phyloP scores from a whole-genome alignment of 1,140 invertebrate species.

The Nautilus pompilius region DNA sequence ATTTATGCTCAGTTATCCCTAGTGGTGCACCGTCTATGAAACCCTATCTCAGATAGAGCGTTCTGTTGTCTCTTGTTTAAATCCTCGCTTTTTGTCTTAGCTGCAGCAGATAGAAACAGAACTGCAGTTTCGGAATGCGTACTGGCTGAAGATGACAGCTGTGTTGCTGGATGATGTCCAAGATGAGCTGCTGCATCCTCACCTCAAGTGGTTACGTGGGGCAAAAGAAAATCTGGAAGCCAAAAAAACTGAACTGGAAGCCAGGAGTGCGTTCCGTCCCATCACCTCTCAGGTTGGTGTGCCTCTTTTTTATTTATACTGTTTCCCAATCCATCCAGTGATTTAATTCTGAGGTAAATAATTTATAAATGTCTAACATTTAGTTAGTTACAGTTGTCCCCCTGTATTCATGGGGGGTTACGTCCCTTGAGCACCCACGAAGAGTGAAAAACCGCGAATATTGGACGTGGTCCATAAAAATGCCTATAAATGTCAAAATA shows the following conservation, averaged over 20 bases:
- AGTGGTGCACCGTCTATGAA: background rate
- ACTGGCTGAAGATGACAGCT: constrained; percentile 24
- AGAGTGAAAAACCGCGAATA: no score
- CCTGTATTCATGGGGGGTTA: no score
- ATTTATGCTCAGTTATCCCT: no score
- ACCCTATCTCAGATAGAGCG: background rate
- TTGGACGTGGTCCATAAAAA: no score
- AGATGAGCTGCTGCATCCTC: constrained; percentile 30
- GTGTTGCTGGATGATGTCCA: constrained; percentile 11
- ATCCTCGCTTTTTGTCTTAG: no score
- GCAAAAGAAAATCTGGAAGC: constrained; percentile 16
- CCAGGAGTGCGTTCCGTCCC: constrained; percentile 36
- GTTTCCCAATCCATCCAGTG: no score
- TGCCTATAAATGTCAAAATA: no score
- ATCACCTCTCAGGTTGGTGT: constrained; percentile 28
- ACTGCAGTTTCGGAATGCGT: constrained; percentile 19
- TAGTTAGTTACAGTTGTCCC: no score
- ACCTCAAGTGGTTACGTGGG: constrained; percentile 21
- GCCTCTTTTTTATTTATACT: background rate
- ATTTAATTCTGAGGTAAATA: no score
- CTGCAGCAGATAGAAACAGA: constrained; percentile 25
- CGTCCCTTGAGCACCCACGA: no score
- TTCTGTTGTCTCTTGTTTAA: background rate
- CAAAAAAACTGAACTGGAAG: constrained; percentile 18
- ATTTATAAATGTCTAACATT: no score